phyloP scores from a whole-genome alignment of 92 coral and sea anemone genomes.

The Nematostella vectensis region DNA sequence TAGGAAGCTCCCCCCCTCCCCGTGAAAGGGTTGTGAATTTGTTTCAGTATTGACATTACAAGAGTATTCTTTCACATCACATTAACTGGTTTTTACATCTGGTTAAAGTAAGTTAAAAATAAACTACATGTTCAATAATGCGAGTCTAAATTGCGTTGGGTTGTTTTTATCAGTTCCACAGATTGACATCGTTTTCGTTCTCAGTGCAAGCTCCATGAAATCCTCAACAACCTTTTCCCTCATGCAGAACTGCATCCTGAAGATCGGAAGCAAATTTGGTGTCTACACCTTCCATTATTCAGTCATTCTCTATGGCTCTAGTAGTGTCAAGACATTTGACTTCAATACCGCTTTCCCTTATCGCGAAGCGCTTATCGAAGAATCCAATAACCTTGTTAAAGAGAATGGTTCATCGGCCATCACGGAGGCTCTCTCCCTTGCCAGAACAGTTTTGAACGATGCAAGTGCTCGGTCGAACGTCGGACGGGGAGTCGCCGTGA shows the following conservation, averaged over 20 bases:
- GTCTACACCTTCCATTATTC: slow-evolving; percentile 26
- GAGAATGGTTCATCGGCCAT: slow-evolving; percentile 8
- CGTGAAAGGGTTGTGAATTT: too few species aligned
- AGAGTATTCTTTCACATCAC: too few species aligned
- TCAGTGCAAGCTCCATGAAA: slow-evolving; percentile 9
- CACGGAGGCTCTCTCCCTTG: slow-evolving; percentile 5
- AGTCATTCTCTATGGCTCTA: slow-evolving; percentile 17
- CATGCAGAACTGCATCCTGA: slow-evolving; percentile 14
- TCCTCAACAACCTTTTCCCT: slow-evolving; percentile 1
- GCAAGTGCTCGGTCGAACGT: slow-evolving; percentile 2
- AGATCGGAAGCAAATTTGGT: slow-evolving; percentile 11
- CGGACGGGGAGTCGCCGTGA: slow-evolving; percentile 15
- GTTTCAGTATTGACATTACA: too few species aligned
- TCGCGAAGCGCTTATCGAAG: slow-evolving; percentile 12
- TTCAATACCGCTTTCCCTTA: slow-evolving; percentile 19
- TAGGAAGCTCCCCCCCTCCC: too few species aligned
- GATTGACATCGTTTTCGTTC: slow-evolving; percentile 10
- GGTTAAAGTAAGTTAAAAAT: too few species aligned
- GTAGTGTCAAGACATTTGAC: slow-evolving; percentile 8
- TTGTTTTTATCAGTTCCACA: slow-evolving; percentile 5
- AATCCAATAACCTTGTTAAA: not conserved
- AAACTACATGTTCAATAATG: not conserved
- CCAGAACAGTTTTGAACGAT: not conserved
- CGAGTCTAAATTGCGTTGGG: too few species aligned
- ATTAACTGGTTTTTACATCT: too few species aligned